These are phyloP conservation scores for Sialia sialis DNA, from an alignment of 2,113 vertebrate species.

Conservation along the genomic window DNA sequence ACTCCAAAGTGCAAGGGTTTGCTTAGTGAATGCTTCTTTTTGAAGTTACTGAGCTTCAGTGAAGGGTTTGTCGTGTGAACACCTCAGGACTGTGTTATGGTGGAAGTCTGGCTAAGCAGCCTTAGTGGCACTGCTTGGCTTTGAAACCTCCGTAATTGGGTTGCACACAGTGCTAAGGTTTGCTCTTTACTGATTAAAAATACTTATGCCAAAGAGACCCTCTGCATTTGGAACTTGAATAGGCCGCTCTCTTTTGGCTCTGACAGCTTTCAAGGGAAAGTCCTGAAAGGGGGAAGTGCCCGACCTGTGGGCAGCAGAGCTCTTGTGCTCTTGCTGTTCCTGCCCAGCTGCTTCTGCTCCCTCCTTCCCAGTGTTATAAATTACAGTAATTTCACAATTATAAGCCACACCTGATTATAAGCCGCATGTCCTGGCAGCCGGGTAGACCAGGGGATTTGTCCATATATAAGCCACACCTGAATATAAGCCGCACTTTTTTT, in stretches of 20 bases:
- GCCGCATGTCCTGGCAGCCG: too few species aligned
- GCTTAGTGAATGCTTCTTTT: not conserved
- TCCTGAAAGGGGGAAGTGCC: not conserved
- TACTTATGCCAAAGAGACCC: not conserved
- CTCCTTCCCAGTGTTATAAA: not conserved
- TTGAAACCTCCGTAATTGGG: slow-evolving; percentile 16
- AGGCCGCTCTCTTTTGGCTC: not conserved
- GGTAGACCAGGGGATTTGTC: too few species aligned
- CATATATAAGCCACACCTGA: too few species aligned
- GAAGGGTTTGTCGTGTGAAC: not conserved
- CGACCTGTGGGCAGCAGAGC: not conserved
- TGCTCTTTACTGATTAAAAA: not conserved
- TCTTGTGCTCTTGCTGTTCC: not conserved
- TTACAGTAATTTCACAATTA: too few species aligned
- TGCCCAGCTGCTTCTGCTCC: not conserved
- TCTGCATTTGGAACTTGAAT: not conserved
- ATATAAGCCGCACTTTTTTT: too few species aligned
- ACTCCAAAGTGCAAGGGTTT: not conserved
- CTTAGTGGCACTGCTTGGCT: not conserved
- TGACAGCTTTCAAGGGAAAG: not conserved
- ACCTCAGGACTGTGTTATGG: not conserved
- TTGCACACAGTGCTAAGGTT: not conserved
- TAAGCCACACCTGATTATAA: too few species aligned
- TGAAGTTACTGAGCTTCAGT: not conserved
- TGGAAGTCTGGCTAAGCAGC: not conserved